Evolutionary conservation across 2,113 vertebrate genomes (phyloP), one percentile per base, ranked within the genome.

Genomic region (Nansenia antarctica): DNA sequence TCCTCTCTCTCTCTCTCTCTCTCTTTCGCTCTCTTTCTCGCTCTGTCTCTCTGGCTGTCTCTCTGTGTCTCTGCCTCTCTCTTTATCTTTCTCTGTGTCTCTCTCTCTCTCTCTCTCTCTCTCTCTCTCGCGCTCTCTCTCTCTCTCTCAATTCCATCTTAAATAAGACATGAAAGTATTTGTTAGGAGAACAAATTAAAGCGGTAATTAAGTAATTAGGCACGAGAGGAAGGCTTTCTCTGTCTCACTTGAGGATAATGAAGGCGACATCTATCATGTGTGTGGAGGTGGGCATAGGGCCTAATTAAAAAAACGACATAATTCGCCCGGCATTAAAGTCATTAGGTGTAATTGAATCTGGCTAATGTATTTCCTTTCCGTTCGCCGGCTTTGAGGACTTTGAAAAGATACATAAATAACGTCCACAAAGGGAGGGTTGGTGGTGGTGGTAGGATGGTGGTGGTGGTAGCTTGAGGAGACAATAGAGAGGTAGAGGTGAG

Each of bases 321-420:
- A 93, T 95, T 94, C 93, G 87, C 90, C 77, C n/a, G n/a, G 88
- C 91, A 95, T 96, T 95, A 92, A 93, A 95, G 92, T 92, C 89
- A 93, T 96, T 97, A 93, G 87, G 77, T 11, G 59, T 95, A 95
- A 98, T 98, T 96, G 93, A 95, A 94, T 93, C 90, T 77, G 85
- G 92, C 87, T 95, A 95, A 96, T 96, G 91, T 92, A 90, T 91
- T 91, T 90, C 91, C 93, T 89, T 92, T 91, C 90, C 93, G 91
- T 91, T 83, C 84, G 85, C 85, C 91, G 89, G 82, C 83, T 86
- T 85, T 93, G 87, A 78, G 45, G 68, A 82, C 91, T 90, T 87
- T 9, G 65, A 55, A 52, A 67, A 59, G 42, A 54, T 39, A 22
- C 39, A 60, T 66, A 63, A 54, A n/a, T 55, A 67, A 57, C 11